Evolutionary conservation across 2,113 vertebrate species (phyloP), one percentile per base, ranked within the genome.

Genomic region (Furnarius figulus): DNA sequence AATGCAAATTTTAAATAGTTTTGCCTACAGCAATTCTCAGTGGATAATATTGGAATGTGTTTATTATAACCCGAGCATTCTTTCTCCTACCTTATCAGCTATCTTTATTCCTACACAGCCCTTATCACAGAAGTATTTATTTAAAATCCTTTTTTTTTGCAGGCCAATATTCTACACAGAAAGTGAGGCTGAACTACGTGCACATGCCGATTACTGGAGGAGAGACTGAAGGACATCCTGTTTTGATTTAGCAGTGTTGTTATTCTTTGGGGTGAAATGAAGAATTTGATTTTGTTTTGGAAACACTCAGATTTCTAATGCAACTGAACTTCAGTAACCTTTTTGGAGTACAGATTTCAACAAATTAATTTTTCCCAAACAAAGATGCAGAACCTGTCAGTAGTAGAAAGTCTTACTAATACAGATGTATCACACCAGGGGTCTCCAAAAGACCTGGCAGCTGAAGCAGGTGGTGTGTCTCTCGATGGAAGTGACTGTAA

Each of bases 71-170:
- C 5, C 20, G 19, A 95, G 68, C 59, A 5, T 95, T 95, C 84
- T 67, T 95, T 94, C 75, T 78, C 39, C 72, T 79, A 5, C 84
- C 44, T 86, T 91, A 96, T 93, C 92, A 52, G 59, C 66, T 74
- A 21, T 81, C 68, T 81, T 87, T 81, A 72, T 90, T 82, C 40
- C 87, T 65, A 27, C 42, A 9, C 58, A 74, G 74, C 40, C 47
- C 46, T 94, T 96, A 96, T 94, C 93, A 72, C 79, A 85, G 62
- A 82, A 66, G 40, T 87, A 90, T 94, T 96, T 96, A 95, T 93
- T 95, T 95, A 55, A n/a, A 75, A 81, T 92, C 83, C 80, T 96
- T 93, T 86, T 78, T 91, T 75, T 88, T 95, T 95, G 31, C 92
- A 97, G 97, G 81, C 76, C 72, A 46, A 82, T 90, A 46, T 20